Percentiles rank a stretch among this genome's conserved stretches.
Conservation (phyloP, 2,113 vertebrate species). For the Mormyrus iriodes region DNA sequence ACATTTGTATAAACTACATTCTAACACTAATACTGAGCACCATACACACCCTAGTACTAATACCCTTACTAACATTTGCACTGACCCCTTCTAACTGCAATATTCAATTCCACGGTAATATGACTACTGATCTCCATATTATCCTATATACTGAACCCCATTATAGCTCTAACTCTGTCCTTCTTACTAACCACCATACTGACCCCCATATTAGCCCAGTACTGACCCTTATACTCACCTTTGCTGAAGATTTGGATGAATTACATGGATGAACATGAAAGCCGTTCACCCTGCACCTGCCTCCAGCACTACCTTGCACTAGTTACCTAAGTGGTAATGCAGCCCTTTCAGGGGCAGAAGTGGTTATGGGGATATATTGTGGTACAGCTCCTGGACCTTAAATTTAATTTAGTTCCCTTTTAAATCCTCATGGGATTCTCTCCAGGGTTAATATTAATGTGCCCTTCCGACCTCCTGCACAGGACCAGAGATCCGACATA, state of each 20-base stretch:
- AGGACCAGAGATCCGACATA: neutral
- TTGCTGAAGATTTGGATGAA: neutral
- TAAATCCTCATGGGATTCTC: neutral
- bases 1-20: neutral
- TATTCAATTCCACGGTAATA: neutral
- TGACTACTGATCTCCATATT: neutral
- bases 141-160: neutral
- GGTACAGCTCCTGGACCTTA: too few relatives aligned
- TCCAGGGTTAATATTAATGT: neutral
- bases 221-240: neutral
- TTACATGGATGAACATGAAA: neutral
- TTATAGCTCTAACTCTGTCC: neutral
- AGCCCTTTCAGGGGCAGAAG: too few relatives aligned
- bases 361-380: too few relatives aligned
- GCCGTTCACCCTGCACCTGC: neutral
- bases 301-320: neutral
- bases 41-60: neutral
- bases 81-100: neutral
- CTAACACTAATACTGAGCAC: neutral
- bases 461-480: neutral
- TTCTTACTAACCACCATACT: neutral
- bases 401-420: neutral
- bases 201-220: neutral
- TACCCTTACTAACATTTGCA: neutral
- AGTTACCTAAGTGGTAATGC: neutral